Base-by-base conservation (phyloP, 2,113 vertebrate species). In the Gavia stellata region DNA sequence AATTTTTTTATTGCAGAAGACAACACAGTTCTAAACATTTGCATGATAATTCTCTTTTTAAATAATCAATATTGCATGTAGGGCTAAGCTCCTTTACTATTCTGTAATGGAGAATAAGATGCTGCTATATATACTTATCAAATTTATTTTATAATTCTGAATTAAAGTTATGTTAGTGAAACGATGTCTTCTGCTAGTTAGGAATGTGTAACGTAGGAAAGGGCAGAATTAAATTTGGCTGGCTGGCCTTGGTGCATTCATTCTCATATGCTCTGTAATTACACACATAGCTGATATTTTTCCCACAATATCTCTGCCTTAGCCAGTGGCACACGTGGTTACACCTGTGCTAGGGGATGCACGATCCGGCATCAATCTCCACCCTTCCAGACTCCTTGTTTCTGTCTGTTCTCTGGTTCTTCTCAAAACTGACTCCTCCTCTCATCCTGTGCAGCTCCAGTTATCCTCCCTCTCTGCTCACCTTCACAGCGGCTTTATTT, bases 351-450 rank as follows among this genome's bases (percentile, higher is more conserved):
- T 18, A 33, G 25, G 10, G 23, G 9, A 31, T 71, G 40, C 21
- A 52, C 29, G 31, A 56, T 67, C 33, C 26, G 45, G 1, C 0
- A 0, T 17, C 24, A 23, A 7, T 38, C 40, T 58, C 68, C 23
- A 15, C 50, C 28, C 21, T 62, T 81, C 17, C 40, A 67, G 33
- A 34, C 0, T 2, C 9, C 19, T 93, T 3, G 0, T 50, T 90
- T 62, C 53, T 66, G 14, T 53, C 33, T 87, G 21, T 83, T 77
- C 19, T 62, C 23, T 82, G 33, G 1, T n/a, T 83, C 47, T 79
- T 72, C 53, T 65, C 52, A 71, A 58, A 74, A 61, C 5, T 50
- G 17, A 29, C 25, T 68, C 12, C 12, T 67, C 1, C 25, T n/a
- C 15, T 80, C 25, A 42, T 71, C 9, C 16, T 63, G 26, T 34